phyloP scores from a whole-genome alignment of 2,888 invertebrate species.

The Stenolophus ochropezus region DNA sequence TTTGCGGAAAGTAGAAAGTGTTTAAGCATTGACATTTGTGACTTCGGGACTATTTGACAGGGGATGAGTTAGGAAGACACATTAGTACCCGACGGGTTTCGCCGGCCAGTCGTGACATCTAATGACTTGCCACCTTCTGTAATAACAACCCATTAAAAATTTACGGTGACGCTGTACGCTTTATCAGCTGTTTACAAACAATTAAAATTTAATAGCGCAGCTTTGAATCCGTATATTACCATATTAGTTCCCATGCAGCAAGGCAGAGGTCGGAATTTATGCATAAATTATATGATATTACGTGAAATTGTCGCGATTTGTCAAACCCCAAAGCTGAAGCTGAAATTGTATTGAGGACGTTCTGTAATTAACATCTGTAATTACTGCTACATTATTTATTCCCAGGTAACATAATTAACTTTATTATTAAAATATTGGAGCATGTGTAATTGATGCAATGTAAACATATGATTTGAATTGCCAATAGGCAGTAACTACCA shows the following conservation, averaged over 20 bases:
- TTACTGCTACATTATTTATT: conserved; percentile 2
- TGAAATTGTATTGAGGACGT: not conserved
- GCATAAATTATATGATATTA: conserved; percentile 22
- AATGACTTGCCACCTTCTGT: conserved; percentile 39
- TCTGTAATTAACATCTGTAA: conserved; percentile 8
- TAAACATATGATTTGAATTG: not conserved
- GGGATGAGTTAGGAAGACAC: not conserved
- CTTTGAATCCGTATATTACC: conserved; percentile 41
- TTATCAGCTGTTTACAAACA: conserved; percentile 57
- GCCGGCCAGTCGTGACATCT: conserved; percentile 24
- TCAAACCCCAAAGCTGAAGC: not conserved
- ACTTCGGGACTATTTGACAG: not conserved
- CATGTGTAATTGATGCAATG: not conserved
- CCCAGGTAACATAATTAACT: not conserved
- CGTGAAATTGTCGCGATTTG: not conserved
- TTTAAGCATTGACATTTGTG: not conserved
- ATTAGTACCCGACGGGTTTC: conserved; percentile 13
- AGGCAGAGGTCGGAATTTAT: not conserved
- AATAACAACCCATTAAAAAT: conserved; percentile 51
- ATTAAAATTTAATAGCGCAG: conserved; percentile 48
- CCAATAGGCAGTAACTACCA: no score
- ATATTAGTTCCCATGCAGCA: conserved; percentile 5
- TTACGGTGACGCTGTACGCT: conserved; percentile 32
- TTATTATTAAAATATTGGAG: not conserved
- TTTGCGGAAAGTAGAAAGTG: no score